A percentile compares a stretch with the other conserved stretches of the same genome.
Conservation (phyloP, 2,797 vertebrate species). For the Clarias pachynema region DNA sequence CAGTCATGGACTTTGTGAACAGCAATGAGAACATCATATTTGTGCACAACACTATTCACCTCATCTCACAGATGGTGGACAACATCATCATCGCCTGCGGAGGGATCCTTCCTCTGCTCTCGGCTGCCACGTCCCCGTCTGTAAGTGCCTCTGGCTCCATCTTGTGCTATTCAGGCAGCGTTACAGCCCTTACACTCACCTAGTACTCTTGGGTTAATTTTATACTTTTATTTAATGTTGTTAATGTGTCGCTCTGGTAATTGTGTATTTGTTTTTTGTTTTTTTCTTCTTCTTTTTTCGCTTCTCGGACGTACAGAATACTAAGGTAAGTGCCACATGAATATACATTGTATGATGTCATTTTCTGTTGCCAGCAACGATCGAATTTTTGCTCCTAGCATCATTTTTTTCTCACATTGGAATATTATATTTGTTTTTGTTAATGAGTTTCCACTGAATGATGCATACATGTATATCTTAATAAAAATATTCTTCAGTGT, state of each 20-base stretch:
- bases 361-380: neutral
- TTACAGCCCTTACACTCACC: conserved; percentile 8
- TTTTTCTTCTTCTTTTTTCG: neutral
- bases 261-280: neutral
- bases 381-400: neutral
- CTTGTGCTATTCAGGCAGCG: conserved; percentile 3
- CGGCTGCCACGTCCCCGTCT: conserved; percentile 97
- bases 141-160: conserved; percentile 79
- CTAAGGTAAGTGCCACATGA: conserved; percentile 93
- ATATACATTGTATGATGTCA: neutral
- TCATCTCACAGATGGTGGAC: conserved; percentile 99
- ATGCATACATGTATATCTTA: neutral
- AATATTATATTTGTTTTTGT: neutral
- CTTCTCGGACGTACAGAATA: conserved; percentile 82
- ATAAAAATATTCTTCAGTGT: neutral
- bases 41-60: conserved; percentile 99
- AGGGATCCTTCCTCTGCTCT: conserved; percentile 95
- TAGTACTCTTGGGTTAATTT: neutral
- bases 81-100: conserved; percentile 99
- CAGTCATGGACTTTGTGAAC: conserved; percentile 99
- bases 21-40: conserved; percentile 99
- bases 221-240: neutral
- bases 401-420: no score
- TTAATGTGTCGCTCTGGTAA: neutral
- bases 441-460: neutral